Conservation (phyloP, 2,888 invertebrate genomes). For the Tenthredo notha region DNA sequence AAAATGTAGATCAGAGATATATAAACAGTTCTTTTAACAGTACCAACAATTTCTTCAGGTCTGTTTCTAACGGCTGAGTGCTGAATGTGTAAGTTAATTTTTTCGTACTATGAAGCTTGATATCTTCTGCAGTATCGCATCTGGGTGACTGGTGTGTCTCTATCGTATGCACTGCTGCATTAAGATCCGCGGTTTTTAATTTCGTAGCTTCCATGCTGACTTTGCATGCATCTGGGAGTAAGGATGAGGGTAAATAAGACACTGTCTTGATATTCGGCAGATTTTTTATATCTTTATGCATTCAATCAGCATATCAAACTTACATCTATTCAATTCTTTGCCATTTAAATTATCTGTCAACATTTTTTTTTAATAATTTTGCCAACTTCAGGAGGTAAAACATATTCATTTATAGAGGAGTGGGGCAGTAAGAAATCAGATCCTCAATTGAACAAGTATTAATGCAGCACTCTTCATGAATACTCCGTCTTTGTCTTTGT, state of each 20-base stretch:
- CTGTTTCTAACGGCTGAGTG: conserved; percentile 52
- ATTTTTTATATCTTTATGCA: not conserved
- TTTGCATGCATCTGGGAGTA: not conserved
- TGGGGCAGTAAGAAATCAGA: conserved; percentile 74
- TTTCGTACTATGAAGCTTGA: not conserved
- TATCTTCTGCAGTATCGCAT: not conserved
- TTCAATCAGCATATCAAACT: not conserved
- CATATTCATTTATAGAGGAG: too few relatives aligned
- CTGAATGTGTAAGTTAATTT: conserved; percentile 37
- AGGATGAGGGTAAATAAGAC: not conserved
- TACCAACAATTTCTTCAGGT: conserved; percentile 59
- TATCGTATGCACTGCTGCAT: not conserved
- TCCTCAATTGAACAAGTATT: conserved; percentile 76
- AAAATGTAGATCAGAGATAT: not conserved
- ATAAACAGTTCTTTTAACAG: not conserved
- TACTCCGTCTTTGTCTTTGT: conserved; percentile 71
- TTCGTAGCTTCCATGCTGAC: conserved; percentile 1
- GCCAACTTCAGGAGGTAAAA: too few relatives aligned
- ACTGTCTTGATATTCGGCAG: not conserved
- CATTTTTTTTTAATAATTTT: too few relatives aligned
- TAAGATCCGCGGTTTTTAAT: not conserved
- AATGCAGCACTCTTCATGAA: conserved; percentile 78
- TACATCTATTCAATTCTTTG: too few relatives aligned
- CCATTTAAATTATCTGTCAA: too few relatives aligned
- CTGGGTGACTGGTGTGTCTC: not conserved